Percentiles rank a stretch among this genome's conserved stretches.
These are phyloP conservation scores for Labeo rohita DNA, from an alignment of 2,113 vertebrate species.

Conservation along the genomic window DNA sequence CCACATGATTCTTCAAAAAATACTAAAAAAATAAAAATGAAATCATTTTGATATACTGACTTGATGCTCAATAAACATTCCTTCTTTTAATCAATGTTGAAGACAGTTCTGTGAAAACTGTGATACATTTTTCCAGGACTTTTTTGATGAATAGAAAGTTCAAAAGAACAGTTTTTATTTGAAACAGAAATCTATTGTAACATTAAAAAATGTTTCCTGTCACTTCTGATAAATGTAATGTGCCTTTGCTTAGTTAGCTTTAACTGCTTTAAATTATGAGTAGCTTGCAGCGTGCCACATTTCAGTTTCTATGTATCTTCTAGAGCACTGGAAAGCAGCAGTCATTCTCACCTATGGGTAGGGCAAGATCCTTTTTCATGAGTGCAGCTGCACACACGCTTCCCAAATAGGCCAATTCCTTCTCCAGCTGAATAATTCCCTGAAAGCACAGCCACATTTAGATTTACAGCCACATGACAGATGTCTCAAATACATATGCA, in stretches of 20 bases:
- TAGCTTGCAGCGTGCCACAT: too few species aligned
- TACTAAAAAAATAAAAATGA: too few species aligned
- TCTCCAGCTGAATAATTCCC: conserved; percentile 96
- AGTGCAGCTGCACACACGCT: conserved; percentile 95
- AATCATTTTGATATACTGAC: too few species aligned
- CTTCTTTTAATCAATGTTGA: not conserved
- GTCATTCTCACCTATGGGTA: conserved; percentile 84
- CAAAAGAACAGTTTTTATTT: not conserved
- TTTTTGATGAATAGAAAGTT: not conserved
- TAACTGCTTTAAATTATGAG: too few species aligned
- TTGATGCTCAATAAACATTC: too few species aligned
- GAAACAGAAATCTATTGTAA: not conserved
- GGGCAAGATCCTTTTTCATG: conserved; percentile 98
- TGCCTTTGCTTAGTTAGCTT: too few species aligned
- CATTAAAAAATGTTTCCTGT: not conserved
- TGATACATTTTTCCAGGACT: not conserved
- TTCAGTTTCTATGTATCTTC: not conserved
- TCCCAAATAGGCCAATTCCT: conserved; percentile 94
- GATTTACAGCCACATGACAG: conserved; percentile 22
- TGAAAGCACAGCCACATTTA: conserved; percentile 68
- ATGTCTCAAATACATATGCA: not conserved
- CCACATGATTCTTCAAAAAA: too few species aligned
- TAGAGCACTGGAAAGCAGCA: not conserved
- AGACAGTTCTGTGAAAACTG: not conserved
- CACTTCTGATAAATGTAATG: not conserved